Evolutionary conservation across 2,113 vertebrate species (phyloP).

Genomic region (Thalassarche chlororhynchos): DNA sequence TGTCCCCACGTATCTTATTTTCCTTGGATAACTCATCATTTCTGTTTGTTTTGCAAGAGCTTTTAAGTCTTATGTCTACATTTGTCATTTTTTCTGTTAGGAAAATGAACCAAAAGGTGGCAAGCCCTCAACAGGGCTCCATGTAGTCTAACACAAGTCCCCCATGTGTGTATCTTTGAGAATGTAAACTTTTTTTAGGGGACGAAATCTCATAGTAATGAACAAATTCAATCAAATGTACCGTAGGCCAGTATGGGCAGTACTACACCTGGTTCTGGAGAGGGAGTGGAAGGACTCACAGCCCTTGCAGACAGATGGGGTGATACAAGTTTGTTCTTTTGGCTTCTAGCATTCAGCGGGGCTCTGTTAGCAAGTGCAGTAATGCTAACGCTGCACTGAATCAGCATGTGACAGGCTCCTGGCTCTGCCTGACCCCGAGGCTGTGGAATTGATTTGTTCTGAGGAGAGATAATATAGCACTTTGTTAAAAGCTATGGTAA

Average conservation of each 20-base stretch:
- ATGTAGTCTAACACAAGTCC: background rate
- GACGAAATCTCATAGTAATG: background rate
- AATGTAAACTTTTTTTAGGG: background rate
- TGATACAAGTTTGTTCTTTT: background rate
- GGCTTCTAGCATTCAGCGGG: background rate
- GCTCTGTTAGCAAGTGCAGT: background rate
- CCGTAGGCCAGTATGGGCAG: background rate
- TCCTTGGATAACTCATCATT: background rate
- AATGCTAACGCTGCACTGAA: background rate
- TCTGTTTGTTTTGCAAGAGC: background rate
- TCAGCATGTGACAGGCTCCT: background rate
- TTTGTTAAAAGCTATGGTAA: background rate
- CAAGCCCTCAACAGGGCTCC: background rate
- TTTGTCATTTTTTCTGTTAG: background rate
- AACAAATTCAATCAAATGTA: background rate
- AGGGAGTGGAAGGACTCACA: background rate
- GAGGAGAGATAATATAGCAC: background rate
- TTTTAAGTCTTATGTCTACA: background rate
- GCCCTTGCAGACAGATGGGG: background rate
- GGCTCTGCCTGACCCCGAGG: background rate
- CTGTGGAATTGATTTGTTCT: background rate
- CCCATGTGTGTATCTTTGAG: background rate
- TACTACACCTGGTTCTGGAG: background rate
- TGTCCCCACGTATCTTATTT: background rate
- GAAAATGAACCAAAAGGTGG: background rate